Percentiles rank a stretch among this genome's conserved stretches.
phyloP scores from a whole-genome alignment of 2,888 invertebrate genomes.

The Drosophila koepferae region DNA sequence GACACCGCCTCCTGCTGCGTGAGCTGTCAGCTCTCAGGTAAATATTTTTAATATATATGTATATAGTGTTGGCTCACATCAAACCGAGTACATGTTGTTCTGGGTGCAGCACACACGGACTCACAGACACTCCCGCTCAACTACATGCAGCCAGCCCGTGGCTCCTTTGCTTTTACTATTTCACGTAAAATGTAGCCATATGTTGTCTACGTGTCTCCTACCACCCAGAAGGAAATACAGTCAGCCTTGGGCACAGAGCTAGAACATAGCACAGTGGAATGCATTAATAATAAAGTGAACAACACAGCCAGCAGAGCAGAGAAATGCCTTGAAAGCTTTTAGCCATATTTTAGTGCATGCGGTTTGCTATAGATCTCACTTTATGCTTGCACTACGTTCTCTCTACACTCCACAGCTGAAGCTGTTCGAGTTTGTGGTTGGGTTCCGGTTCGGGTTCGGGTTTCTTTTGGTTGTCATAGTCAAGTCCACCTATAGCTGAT shows the following conservation, averaged over 20 bases:
- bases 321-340: constrained; percentile 5
- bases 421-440: neutral
- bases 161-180: constrained; percentile 37
- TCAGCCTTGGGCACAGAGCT: constrained; percentile 6
- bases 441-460: neutral
- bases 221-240: constrained; percentile 26
- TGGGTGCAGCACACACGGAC: constrained; percentile 37
- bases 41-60: constrained; percentile 51
- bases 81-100: constrained; percentile 33
- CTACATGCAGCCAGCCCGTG: constrained; percentile 30
- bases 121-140: constrained; percentile 25
- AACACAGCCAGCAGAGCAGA: neutral
- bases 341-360: neutral
- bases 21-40: constrained; percentile 44
- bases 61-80: constrained; percentile 22
- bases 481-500: constrained; percentile 37
- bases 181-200: constrained; percentile 56
- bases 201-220: constrained; percentile 48
- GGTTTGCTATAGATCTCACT: neutral
- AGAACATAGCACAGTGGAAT: neutral
- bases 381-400: neutral
- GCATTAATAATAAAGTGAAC: constrained; percentile 7
- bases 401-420: too few relatives aligned
- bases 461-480: constrained; percentile 16
- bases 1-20: constrained; percentile 37